Base-by-base conservation (phyloP, 2,888 invertebrate genomes). In the Lasioglossum marginatum region DNA sequence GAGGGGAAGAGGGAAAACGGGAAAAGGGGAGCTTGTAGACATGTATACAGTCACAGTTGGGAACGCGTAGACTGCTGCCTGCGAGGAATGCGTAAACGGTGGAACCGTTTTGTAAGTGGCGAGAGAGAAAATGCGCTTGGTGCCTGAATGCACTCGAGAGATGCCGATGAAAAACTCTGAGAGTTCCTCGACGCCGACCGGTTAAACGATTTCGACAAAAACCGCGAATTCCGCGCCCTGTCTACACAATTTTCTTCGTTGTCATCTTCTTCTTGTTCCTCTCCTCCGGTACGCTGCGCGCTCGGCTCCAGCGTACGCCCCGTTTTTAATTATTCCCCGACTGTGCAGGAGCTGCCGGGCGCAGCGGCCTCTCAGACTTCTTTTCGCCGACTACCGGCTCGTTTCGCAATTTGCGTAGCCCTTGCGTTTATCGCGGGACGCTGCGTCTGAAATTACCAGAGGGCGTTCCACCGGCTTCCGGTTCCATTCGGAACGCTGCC, bases 61-160 rank as follows among this genome's bases (percentile, higher is more conserved):
- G 74, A 85, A 85, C 79, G 84, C 73, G 82, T 79, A 87, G 80
- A 72, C 81, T 80, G 72, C 70, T 77, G 81, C 82, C 81, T 77
- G 85, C 43, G 48, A 84, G 86, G 85, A 90, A 90, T 90, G 89
- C 89, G 81, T 89, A 87, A 90, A 89, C 90, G 88, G 72, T 88
- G 83, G 87, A 85, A 81, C 89, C 84, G 87, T 79, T 85, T 82
- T 77, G 74, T 71, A 80, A 85, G 73, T 40, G 82, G 68, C 83
- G 63, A 63, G 68, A 68, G 60, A 34, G 70, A 52, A 70, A 78
- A 45, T 31, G 68, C 34, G 37, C 31, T 72, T 40, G 66, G 72
- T 45, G 45, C n/a, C 14, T 43, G 45, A 72, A 73, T 37, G 45
- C 52, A 40, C 27, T 66, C 40, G 37, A 60, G n/a, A 43, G 60